These are phyloP conservation scores for Rhea americana DNA, from an alignment of 2,113 vertebrate species.

Conservation along the genomic window DNA sequence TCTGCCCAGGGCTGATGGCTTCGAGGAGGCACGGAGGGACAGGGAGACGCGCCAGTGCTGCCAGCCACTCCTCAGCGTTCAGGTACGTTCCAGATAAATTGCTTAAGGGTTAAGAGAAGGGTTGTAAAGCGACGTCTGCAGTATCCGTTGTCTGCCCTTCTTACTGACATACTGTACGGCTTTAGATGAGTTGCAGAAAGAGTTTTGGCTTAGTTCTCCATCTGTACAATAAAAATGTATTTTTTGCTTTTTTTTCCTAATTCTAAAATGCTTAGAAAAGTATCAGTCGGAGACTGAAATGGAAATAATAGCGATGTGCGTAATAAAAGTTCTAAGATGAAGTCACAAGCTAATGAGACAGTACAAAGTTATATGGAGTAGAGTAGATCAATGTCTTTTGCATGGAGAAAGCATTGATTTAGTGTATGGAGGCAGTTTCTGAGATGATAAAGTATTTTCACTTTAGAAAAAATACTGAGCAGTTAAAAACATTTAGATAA, in stretches of 20 bases:
- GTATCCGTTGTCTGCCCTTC: background rate
- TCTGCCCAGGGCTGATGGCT: background rate
- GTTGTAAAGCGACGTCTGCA: background rate
- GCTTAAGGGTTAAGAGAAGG: background rate
- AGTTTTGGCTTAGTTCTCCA: background rate
- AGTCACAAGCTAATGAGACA: background rate
- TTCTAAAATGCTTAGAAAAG: background rate
- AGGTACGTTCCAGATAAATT: too few relatives aligned
- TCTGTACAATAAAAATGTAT: background rate
- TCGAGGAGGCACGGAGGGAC: background rate
- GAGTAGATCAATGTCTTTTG: background rate
- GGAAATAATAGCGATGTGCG: background rate
- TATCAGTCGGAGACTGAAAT: background rate
- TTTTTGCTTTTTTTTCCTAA: background rate
- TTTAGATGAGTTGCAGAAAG: background rate
- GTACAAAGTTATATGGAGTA: background rate
- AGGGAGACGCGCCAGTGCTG: too few relatives aligned
- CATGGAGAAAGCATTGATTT: too few relatives aligned
- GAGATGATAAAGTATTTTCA: background rate
- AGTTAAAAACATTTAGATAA: background rate
- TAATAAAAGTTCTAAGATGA: background rate
- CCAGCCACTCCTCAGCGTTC: background rate
- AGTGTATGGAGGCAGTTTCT: background rate
- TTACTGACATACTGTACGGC: accelerated
- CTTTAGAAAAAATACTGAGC: background rate